A percentile compares a stretch with the other conserved stretches of the same genome.
phyloP scores from a whole-genome alignment of 2,113 vertebrate species.

The Podocnemis expansa region DNA sequence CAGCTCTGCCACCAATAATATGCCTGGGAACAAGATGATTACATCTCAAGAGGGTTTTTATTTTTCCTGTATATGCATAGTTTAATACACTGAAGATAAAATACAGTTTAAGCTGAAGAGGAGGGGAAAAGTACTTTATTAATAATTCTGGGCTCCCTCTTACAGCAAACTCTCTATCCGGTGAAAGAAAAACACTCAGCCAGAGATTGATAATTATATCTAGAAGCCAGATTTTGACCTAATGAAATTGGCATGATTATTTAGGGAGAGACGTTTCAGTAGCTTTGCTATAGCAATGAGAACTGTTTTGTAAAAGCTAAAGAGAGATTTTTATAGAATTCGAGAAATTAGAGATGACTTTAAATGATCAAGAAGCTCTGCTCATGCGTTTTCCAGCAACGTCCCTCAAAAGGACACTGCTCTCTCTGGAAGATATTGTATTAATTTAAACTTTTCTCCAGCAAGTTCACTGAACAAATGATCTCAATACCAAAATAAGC shows the following conservation, averaged over 20 bases:
- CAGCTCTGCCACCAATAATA: background rate
- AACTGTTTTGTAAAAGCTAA: conserved; percentile 61
- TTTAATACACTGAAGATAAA: background rate
- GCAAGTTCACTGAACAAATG: conserved; percentile 3
- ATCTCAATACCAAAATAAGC: background rate
- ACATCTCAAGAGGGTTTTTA: background rate
- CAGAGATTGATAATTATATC: conserved; percentile 9
- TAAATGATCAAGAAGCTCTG: conserved; percentile 30
- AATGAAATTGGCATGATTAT: conserved; percentile 46
- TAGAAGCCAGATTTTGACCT: conserved; percentile 57
- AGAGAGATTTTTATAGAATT: conserved; percentile 65
- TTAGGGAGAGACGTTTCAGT: conserved; percentile 69
- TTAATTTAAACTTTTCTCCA: background rate
- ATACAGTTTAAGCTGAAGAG: background rate
- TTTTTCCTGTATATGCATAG: background rate
- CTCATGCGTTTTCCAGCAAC: conserved; percentile 35
- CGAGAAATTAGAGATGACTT: conserved; percentile 42
- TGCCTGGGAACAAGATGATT: background rate
- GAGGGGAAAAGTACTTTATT: background rate
- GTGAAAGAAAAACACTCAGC: background rate
- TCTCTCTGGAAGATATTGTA: conserved; percentile 33
- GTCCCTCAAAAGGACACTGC: conserved; percentile 31
- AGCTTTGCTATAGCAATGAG: conserved; percentile 72
- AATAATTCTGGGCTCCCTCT: conserved; percentile 29
- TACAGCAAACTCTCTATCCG: background rate